Evolutionary conservation across 2,113 vertebrate genomes (phyloP), one percentile per base, ranked within the genome.

Genomic region (Aythya baeri): DNA sequence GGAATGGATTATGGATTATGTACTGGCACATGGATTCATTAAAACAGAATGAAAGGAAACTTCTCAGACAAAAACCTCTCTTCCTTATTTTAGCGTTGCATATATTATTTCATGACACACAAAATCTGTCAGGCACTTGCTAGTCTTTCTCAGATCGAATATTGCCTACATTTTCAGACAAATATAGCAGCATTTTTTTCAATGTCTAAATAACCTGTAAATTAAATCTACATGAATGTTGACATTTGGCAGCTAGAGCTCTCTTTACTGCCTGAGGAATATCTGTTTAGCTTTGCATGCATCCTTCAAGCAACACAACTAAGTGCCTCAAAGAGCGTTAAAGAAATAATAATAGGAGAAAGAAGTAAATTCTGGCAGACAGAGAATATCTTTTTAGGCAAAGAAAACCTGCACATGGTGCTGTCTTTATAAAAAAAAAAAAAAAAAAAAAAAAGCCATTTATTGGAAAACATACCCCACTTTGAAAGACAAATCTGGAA

Each of bases 21-120:
- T n/a, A 63, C 55, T 71, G 32, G 67, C 34, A 84, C 14, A 50
- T 3, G 62, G 65, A 77, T 49, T 89, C 32, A 70, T 44, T 77
- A 57, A 68, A 89, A 58, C 62, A 89, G n/a, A 92, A 85, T n/a
- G 25, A 89, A 91, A 94, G n/a, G 41, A 96, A 78, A 80, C 38
- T 67, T 95, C 44, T 89, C 50, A 89, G 44, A 74, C 88, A 86
- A 85, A 88, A 7, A 73, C 5, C 20, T 61, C 52, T 81, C 44
- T 55, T 66, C 17, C 21, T 44, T 41, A 13, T 75, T 92, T 88
- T 59, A 88, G 50, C 32, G 17, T n/a, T 70, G 13, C 1, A 15
- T 9, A 4, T 50, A 57, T 78, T 68, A 66, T 46, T 77, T 73
- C 55, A 57, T 21, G 38, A 79, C 34, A 67, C 18, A 62, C 7